Conservation (phyloP, 2,888 invertebrate species). For the Himalopsyche kuldschensis region DNA sequence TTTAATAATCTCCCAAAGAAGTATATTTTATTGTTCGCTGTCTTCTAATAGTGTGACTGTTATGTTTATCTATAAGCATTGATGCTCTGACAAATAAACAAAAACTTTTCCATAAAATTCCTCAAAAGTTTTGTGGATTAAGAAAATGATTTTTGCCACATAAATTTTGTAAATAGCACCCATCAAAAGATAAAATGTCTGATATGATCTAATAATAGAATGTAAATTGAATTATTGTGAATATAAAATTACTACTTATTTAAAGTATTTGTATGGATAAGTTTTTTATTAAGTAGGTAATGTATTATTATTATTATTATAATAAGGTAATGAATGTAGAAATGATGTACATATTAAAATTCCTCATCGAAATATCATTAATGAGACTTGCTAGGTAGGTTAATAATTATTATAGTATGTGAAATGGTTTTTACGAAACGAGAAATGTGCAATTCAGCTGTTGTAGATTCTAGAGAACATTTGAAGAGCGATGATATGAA, state of each 20-base stretch:
- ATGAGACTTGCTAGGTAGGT: conserved; percentile 12
- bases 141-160: neutral
- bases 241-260: neutral
- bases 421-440: neutral
- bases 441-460: neutral
- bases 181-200: neutral
- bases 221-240: neutral
- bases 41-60: too few species aligned
- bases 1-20: too few species aligned
- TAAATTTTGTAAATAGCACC: neutral
- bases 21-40: too few species aligned
- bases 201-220: neutral
- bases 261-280: neutral
- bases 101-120: neutral
- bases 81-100: neutral
- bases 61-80: too few species aligned
- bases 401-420: neutral
- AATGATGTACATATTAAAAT: conserved; percentile 5
- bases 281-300: neutral
- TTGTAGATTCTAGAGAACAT: neutral
- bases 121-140: neutral
- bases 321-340: neutral
- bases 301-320: neutral
- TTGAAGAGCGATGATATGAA: neutral
- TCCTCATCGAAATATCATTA: conserved; percentile 16